Evolutionary conservation across 37 sponge, comb jelly and placozoan genomes (phyloP), one percentile per base, ranked within the genome.

Genomic region (Theonella swinhoei): DNA sequence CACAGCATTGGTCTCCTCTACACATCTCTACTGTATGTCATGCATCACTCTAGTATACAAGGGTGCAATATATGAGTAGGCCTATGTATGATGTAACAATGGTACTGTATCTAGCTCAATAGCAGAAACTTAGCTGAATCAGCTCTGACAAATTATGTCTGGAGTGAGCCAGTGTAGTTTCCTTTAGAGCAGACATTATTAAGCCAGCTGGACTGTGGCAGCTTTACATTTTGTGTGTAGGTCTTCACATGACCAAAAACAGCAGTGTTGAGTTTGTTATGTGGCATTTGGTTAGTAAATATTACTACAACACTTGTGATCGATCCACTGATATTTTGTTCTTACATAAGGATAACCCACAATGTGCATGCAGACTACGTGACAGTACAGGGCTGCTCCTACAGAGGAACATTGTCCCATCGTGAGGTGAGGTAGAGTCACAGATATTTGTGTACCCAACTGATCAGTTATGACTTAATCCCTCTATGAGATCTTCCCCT

Each of bases 1-100:
- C 74, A 79, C 73, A 34, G 23, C 43, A 29, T 79, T 32, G 87
- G 87, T 9, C 29, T 79, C 73, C 26, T 79, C 43, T 79, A 86
- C 58, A 79, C 71, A 22, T 62, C 59, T 4, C 73, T 86, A 34
- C 66, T 86, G 87, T 86, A 69, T 69, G 85, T 1, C 28, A 28
- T 22, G 30, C 19, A n/a, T 64, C 3, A 29, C 28, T 64, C 2
- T 29, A 29, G 64, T 29, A 3, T 2, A 29, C 5, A 25, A 64
- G 28, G 28, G 61, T 20, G 14, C 19, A 22, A 59, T 20, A 59
- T 59, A 20, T 59, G 20, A 20, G 61, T 59, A 20, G 14, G 61
- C 19, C 61, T 59, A 20, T 59, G 61, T 59, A n/a, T n/a, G n/a
- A n/a, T n/a, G n/a, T n/a, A n/a, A n/a, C n/a, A n/a, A n/a, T n/a